Conservation (phyloP, 2,797 vertebrate species). For the Phalanger gymnotis region DNA sequence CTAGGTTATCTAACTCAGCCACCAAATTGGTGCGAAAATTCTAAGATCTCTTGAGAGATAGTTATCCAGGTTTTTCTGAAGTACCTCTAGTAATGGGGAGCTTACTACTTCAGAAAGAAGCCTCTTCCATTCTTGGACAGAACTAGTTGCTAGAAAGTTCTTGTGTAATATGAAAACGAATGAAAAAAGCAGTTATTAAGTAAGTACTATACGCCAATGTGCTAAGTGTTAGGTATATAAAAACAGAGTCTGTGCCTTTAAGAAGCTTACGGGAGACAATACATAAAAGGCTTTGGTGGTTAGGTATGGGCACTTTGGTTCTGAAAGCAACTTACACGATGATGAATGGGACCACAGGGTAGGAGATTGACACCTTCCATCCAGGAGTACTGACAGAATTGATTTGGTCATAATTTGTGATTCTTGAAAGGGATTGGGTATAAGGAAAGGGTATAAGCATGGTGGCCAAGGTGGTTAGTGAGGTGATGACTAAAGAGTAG, state of each 20-base stretch:
- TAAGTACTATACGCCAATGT: not conserved
- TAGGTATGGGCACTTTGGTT: not conserved
- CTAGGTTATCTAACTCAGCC: not conserved
- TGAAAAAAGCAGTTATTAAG: not conserved
- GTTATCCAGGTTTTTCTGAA: not conserved
- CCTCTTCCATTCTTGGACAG: not conserved
- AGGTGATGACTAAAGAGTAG: not conserved
- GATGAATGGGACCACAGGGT: not conserved
- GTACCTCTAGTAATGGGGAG: not conserved
- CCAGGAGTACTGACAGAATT: not conserved
- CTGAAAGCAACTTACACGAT: not conserved
- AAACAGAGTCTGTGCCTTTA: not conserved
- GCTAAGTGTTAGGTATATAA: not conserved
- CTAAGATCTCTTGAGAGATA: not conserved
- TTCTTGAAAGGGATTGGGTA: not conserved
- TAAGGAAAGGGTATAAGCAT: not conserved
- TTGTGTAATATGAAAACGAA: not conserved
- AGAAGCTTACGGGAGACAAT: not conserved
- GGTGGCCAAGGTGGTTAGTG: not conserved
- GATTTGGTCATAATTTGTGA: not conserved
- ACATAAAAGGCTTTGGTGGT: not conserved
- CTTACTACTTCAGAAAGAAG: not conserved
- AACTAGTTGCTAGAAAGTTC: not conserved
- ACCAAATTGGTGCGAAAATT: not conserved
- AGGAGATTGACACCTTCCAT: not conserved